A percentile compares a stretch with the other conserved stretches of the same genome.
Conservation (phyloP, 1,140 invertebrate genomes). For the Ridgeia piscesae region DNA sequence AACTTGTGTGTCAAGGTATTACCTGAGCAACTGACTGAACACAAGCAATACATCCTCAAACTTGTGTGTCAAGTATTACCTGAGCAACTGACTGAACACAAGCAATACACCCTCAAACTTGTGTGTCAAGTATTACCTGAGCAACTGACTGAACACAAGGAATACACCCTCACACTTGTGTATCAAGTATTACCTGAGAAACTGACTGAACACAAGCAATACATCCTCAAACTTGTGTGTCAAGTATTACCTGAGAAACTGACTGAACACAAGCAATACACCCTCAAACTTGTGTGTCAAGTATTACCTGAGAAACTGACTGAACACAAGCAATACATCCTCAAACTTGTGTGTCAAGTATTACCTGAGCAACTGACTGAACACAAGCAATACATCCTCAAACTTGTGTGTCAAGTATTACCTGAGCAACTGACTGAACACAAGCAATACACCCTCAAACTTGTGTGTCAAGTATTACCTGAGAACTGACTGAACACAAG, state of each 20-base stretch:
- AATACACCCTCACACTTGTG: background rate
- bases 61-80: background rate
- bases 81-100: background rate
- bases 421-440: background rate
- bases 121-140: background rate
- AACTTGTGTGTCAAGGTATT: background rate
- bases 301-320: background rate
- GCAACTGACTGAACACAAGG: background rate
- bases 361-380: background rate
- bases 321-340: background rate
- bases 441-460: background rate
- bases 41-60: background rate
- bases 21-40: background rate
- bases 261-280: background rate
- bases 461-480: background rate
- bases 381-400: background rate
- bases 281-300: background rate
- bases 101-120: background rate
- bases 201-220: background rate
- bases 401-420: background rate
- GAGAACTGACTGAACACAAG: background rate
- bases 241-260: background rate
- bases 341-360: background rate
- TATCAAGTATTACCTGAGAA: background rate
- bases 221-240: background rate